A percentile compares a stretch with the other conserved stretches of the same genome.
phyloP scores from a whole-genome alignment of 2,113 vertebrate genomes.

The Corapipo altera region DNA sequence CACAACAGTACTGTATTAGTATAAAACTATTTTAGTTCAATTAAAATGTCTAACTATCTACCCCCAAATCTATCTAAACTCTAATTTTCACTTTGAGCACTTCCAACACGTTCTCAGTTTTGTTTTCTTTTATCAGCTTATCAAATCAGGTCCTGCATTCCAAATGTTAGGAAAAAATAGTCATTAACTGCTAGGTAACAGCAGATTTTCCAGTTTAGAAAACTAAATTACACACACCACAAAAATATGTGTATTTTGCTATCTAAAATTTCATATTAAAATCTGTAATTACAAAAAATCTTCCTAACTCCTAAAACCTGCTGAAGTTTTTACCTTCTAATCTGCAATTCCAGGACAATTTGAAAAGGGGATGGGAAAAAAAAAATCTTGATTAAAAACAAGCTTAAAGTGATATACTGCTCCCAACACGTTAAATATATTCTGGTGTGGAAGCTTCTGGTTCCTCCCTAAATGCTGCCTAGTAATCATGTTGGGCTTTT shows the following conservation, averaged over 20 bases:
- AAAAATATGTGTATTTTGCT: constrained; percentile 46
- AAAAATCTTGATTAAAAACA: neutral
- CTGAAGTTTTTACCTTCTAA: neutral
- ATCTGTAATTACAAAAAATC: constrained; percentile 46
- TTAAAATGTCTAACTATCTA: constrained; percentile 80
- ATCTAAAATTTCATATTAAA: constrained; percentile 58
- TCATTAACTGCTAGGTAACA: constrained; percentile 76
- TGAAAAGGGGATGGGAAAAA: neutral
- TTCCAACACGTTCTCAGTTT: constrained; percentile 67
- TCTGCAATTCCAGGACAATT: neutral
- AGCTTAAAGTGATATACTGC: neutral
- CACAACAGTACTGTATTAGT: constrained; percentile 73
- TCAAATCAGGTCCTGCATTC: constrained; percentile 70
- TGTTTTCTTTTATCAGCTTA: constrained; percentile 74
- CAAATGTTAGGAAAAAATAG: constrained; percentile 75
- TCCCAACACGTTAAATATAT: neutral
- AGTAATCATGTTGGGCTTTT: neutral
- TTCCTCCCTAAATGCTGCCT: neutral
- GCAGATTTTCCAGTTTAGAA: constrained; percentile 77
- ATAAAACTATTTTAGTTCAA: constrained; percentile 77
- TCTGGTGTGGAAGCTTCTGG: neutral
- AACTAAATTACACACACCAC: constrained; percentile 16
- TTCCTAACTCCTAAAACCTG: neutral
- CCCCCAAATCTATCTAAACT: constrained; percentile 73
- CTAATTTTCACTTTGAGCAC: constrained; percentile 75